Percentiles rank a stretch among this genome's conserved stretches.
These are phyloP conservation scores for Tarsius wallacei DNA, from an alignment of 2,797 vertebrate genomes.

Conservation along the genomic window DNA sequence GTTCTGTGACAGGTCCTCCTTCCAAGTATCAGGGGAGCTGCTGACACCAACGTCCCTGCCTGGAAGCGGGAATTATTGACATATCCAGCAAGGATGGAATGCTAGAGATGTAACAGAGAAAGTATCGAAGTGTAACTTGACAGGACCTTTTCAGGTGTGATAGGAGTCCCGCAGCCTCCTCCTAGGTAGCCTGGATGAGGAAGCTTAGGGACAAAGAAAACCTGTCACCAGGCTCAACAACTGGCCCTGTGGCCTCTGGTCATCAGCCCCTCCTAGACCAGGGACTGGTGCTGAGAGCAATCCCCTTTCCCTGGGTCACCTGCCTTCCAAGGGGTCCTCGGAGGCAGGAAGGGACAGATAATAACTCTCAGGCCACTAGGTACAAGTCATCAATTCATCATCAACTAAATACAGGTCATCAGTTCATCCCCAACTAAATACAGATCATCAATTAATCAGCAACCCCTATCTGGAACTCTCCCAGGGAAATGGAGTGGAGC, in stretches of 20 bases:
- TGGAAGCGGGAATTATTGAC: too few species aligned
- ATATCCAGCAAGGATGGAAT: not conserved
- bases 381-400: too few species aligned
- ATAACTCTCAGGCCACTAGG: too few species aligned
- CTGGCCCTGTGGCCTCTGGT: not conserved
- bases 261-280: not conserved
- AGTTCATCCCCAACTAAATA: too few species aligned
- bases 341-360: fast-evolving
- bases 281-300: not conserved
- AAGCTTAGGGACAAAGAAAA: not conserved
- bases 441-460: too few species aligned
- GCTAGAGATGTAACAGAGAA: fast-evolving
- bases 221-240: not conserved
- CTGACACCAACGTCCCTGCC: fast-evolving
- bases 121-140: fast-evolving
- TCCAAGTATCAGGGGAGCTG: fast-evolving
- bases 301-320: not conserved
- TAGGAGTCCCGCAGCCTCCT: too few species aligned
- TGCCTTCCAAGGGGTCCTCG: not conserved
- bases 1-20: not conserved
- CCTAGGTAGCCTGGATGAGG: too few species aligned
- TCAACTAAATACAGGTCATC: too few species aligned
- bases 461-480: not conserved
- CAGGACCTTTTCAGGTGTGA: fast-evolving
- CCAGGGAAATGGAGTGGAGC: fast-evolving